phyloP scores from a whole-genome alignment of 2,888 invertebrate species.

The Lissocephala sabroskyi region DNA sequence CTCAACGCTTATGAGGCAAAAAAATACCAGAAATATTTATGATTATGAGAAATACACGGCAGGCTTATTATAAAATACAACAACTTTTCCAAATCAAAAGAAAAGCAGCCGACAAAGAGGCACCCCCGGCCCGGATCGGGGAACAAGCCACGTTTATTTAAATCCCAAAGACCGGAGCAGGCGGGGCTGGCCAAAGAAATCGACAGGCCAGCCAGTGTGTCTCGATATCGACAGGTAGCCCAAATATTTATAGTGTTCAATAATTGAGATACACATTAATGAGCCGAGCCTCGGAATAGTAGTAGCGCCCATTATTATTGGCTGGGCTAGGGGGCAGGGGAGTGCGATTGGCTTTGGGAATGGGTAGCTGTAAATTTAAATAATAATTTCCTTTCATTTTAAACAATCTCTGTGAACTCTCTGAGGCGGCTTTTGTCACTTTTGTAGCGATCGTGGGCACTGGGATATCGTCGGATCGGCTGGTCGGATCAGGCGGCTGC shows the following conservation, averaged over 20 bases:
- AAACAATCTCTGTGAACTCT: too few species aligned
- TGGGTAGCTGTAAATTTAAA: slow-evolving; percentile 37
- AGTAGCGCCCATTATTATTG: slow-evolving; percentile 56
- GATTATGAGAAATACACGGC: slow-evolving; percentile 62
- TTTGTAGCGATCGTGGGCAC: too few species aligned
- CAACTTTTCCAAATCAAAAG: slow-evolving; percentile 63
- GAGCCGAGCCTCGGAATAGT: slow-evolving; percentile 49
- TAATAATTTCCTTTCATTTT: slow-evolving; percentile 36
- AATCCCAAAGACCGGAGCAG: slow-evolving; percentile 49
- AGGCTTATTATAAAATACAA: slow-evolving; percentile 62
- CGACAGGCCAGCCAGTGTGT: background rate
- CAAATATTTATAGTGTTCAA: slow-evolving; percentile 69
- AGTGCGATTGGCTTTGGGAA: background rate
- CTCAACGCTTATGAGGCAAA: slow-evolving; percentile 23
- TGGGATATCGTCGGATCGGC: too few species aligned
- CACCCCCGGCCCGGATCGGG: background rate
- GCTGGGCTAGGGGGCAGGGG: too few species aligned
- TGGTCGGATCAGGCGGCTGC: slow-evolving; percentile 49
- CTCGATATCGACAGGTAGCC: slow-evolving; percentile 67
- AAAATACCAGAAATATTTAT: slow-evolving; percentile 64
- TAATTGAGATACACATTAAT: slow-evolving; percentile 69
- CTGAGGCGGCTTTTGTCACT: slow-evolving; percentile 22
- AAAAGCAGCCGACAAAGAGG: slow-evolving; percentile 41
- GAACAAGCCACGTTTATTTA: slow-evolving; percentile 44
- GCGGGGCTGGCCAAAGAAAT: slow-evolving; percentile 38